Conservation (phyloP, 2,888 invertebrate genomes). For the Pocota personata region DNA sequence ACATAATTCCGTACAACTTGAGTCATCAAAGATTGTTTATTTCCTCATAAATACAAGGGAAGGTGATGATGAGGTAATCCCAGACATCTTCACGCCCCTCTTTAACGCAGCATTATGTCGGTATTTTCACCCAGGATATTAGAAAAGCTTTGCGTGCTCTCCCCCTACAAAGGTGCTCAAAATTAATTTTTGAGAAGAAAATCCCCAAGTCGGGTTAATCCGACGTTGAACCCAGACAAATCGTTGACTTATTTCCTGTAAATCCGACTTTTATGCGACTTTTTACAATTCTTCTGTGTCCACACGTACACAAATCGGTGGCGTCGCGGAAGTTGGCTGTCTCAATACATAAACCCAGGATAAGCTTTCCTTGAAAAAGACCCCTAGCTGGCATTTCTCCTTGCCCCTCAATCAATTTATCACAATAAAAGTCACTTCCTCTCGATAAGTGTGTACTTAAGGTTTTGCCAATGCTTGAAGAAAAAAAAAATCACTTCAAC, state of each 20-base stretch:
- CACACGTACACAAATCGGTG: neutral
- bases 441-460: conserved; percentile 69
- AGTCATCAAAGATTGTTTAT: conserved; percentile 37
- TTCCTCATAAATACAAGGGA: neutral
- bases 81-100: conserved; percentile 36
- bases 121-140: neutral
- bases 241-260: conserved; percentile 57
- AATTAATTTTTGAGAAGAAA: conserved; percentile 58
- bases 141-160: neutral
- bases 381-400: neutral
- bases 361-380: conserved; percentile 29
- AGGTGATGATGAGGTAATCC: conserved; percentile 40
- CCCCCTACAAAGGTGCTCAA: conserved; percentile 27
- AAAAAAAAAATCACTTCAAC: conserved; percentile 37
- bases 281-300: conserved; percentile 16
- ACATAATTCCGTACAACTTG: conserved; percentile 5
- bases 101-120: neutral
- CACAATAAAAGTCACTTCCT: conserved; percentile 73
- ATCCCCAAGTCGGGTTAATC: conserved; percentile 46
- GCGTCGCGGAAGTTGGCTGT: conserved; percentile 7
- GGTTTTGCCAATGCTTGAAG: conserved; percentile 35
- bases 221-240: conserved; percentile 60
- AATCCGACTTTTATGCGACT: conserved; percentile 33
- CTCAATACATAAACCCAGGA: conserved; percentile 24
- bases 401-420: conserved; percentile 62